These are phyloP conservation scores for Acronicta leporina DNA, from an alignment of 2,888 invertebrate species.

Conservation along the genomic window DNA sequence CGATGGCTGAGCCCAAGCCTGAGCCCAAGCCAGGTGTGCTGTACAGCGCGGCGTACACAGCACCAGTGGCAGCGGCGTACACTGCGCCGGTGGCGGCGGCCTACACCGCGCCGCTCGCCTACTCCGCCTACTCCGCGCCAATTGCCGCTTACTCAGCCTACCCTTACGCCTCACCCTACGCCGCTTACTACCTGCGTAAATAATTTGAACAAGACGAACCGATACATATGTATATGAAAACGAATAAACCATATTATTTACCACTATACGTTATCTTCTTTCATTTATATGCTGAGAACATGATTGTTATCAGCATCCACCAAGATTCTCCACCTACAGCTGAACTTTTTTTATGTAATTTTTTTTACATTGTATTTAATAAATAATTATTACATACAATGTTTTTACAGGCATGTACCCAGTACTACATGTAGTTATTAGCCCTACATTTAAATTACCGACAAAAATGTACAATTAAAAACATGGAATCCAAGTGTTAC, in stretches of 20 bases:
- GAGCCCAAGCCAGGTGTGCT: conserved; percentile 65
- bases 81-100: conserved; percentile 77
- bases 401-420: too few species aligned
- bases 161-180: conserved; percentile 67
- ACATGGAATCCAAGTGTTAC: too few species aligned
- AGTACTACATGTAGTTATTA: too few species aligned
- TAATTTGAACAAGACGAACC: background rate
- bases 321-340: too few species aligned
- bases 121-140: conserved; percentile 72
- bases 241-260: conserved; percentile 18
- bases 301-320: too few species aligned
- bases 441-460: too few species aligned
- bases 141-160: conserved; percentile 68
- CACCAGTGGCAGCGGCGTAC: conserved; percentile 68
- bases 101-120: conserved; percentile 76
- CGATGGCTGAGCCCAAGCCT: conserved; percentile 58
- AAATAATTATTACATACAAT: too few species aligned
- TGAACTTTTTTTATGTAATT: too few species aligned
- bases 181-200: conserved; percentile 51
- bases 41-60: conserved; percentile 63
- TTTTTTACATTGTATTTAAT: too few species aligned
- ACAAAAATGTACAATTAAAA: too few species aligned
- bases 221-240: background rate
- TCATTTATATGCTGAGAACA: background rate
- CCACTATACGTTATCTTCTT: conserved; percentile 1